These are phyloP conservation scores for Phyllotreta striolata DNA, from an alignment of 2,888 invertebrate genomes.

Conservation along the genomic window DNA sequence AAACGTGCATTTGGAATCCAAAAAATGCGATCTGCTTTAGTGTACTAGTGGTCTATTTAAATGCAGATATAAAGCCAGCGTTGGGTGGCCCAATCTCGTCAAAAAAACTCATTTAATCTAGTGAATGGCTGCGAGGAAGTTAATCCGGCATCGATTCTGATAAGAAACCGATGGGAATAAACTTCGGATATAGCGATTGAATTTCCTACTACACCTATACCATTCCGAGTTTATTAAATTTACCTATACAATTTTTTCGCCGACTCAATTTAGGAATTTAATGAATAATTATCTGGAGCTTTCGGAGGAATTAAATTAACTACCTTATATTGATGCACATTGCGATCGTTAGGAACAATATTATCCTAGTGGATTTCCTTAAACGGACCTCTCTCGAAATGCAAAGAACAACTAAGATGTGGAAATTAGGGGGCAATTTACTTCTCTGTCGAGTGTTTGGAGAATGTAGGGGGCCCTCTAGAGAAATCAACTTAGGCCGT, in stretches of 20 bases:
- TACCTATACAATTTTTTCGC: too few species aligned
- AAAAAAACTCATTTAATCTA: conserved; percentile 54
- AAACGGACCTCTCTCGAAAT: conserved; percentile 18
- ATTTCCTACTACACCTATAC: conserved; percentile 26
- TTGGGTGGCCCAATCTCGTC: conserved; percentile 47
- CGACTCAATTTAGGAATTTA: too few species aligned
- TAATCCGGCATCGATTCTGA: conserved; percentile 53
- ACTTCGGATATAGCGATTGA: conserved; percentile 29
- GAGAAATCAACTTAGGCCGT: conserved; percentile 42
- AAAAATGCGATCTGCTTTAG: conserved; percentile 13
- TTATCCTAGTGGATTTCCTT: not conserved
- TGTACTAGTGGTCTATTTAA: conserved; percentile 41
- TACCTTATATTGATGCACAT: too few species aligned
- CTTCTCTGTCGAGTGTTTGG: conserved; percentile 26
- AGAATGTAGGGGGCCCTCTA: conserved; percentile 32
- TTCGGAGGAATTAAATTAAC: too few species aligned
- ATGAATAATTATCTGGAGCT: too few species aligned
- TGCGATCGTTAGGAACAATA: too few species aligned
- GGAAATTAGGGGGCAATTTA: conserved; percentile 28
- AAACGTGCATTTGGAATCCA: conserved; percentile 3
- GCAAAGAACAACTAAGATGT: conserved; percentile 30
- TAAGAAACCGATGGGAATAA: conserved; percentile 53
- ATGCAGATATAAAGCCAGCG: conserved; percentile 50
- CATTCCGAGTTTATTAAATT: not conserved
- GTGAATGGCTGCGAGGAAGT: conserved; percentile 53